Base-by-base conservation (phyloP, 1,140 invertebrate species). In the Heliconius eleuchia region DNA sequence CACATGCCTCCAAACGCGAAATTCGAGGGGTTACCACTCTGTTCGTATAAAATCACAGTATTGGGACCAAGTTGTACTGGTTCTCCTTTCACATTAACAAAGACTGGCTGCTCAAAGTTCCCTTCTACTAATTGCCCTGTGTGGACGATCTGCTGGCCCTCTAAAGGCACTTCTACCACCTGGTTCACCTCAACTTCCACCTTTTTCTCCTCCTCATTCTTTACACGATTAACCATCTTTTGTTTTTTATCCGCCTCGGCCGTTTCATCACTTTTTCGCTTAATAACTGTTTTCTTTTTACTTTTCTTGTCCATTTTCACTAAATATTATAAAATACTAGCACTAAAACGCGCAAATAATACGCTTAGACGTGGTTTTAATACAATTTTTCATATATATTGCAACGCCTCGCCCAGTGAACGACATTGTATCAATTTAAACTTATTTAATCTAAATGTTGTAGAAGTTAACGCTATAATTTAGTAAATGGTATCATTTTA, bases 261-360 rank as follows among this genome's bases (percentile, higher is more conserved):
- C 37, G 85, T 80, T 30, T 95, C 94, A 82, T 93, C 92, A 87
- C 86, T 89, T 88, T 95, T 95, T n/a, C 94, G 87, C 85, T 95
- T 95, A 70, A 93, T 93, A 30, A 94, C 94, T 80, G 88, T 92
- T 88, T 92, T 95, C 85, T 94, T 94, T 78, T 94, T 94, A 80
- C 84, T 93, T 89, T 95, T 95, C 84, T 95, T 95, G 88, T 95
- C 94, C 94, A 95, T 95, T 89, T 93, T 92, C 87, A 84, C 66
- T 81, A 78, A 71, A 73, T 75, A 50, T 70, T 42, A 46, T 60
- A 71, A 19, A 34, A 16, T n/a, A 80, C 18, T 81, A 52, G 72
- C 80, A 85, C 84, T 87, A 86, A 74, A 86, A 86, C 79, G 81
- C 82, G 81, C 66, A 79, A 75, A 80, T 82, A 84, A 83, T 66